A percentile compares a stretch with the other conserved stretches of the same genome.
Conservation (phyloP, 2,113 vertebrate species). For the Sprattus sprattus region DNA sequence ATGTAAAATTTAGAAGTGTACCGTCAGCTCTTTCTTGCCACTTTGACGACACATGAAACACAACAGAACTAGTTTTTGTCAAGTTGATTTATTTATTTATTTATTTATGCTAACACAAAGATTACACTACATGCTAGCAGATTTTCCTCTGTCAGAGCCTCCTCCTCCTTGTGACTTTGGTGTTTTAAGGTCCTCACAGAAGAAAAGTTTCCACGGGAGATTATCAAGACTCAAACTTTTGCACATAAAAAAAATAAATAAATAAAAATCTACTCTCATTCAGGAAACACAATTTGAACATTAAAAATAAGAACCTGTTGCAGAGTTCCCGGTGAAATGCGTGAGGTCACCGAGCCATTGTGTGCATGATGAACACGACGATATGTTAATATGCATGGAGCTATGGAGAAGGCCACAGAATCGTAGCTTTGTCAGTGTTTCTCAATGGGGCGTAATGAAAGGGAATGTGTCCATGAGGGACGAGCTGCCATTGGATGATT, state of each 20-base stretch:
- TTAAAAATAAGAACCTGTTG: not conserved
- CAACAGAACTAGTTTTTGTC: constrained; percentile 60
- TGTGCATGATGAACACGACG: not conserved
- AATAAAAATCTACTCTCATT: not conserved
- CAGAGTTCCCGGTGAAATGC: not conserved
- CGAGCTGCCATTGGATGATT: not conserved
- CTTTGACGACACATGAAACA: constrained; percentile 76
- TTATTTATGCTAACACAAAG: not conserved
- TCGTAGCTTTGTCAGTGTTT: not conserved
- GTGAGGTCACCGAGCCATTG: not conserved
- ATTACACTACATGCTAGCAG: constrained; percentile 24
- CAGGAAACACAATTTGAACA: not conserved
- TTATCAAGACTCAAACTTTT: not conserved
- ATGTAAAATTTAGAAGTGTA: constrained; percentile 71
- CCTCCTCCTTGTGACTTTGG: not conserved
- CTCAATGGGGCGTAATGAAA: not conserved
- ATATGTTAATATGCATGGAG: not conserved
- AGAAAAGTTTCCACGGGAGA: not conserved
- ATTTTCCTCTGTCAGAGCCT: not conserved
- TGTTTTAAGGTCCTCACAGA: not conserved
- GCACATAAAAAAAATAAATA: constrained; percentile 51
- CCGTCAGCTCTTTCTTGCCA: constrained; percentile 61
- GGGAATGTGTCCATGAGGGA: not conserved
- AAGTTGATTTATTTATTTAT: constrained; percentile 2
- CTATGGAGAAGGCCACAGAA: not conserved